These are phyloP conservation scores for Narcine bancroftii DNA, from an alignment of 2,113 vertebrate species.

Conservation along the genomic window DNA sequence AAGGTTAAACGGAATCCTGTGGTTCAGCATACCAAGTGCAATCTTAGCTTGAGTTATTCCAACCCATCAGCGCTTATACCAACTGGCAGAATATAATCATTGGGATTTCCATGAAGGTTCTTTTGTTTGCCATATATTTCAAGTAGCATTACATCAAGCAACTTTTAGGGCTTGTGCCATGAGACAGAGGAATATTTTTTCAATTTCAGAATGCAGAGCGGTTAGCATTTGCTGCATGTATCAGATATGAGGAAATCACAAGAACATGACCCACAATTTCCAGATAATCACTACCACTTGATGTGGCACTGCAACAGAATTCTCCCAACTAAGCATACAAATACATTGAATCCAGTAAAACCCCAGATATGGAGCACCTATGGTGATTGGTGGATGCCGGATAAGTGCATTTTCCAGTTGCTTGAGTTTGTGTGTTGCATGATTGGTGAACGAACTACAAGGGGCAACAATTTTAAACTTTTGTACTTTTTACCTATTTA, in stretches of 20 bases:
- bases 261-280: neutral
- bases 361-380: too few species aligned
- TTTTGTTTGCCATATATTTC: too few species aligned
- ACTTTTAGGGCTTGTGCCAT: too few species aligned
- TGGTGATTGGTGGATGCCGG: too few species aligned
- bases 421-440: too few species aligned
- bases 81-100: neutral
- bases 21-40: too few species aligned
- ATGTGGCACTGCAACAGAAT: neutral
- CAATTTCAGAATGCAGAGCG: neutral
- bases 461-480: too few species aligned
- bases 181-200: neutral
- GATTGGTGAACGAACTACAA: too few species aligned
- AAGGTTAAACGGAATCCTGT: too few species aligned
- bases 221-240: neutral
- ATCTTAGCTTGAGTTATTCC: neutral
- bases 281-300: neutral
- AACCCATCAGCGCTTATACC: neutral
- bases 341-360: too few species aligned
- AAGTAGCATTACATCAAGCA: neutral
- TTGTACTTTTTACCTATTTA: too few species aligned
- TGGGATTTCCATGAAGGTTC: neutral
- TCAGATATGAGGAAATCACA: neutral
- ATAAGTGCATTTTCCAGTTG: too few species aligned
- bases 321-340: neutral